A percentile compares a stretch with the other conserved stretches of the same genome.
Conservation (phyloP, 2,113 vertebrate genomes). For the Tylochromis polylepis region DNA sequence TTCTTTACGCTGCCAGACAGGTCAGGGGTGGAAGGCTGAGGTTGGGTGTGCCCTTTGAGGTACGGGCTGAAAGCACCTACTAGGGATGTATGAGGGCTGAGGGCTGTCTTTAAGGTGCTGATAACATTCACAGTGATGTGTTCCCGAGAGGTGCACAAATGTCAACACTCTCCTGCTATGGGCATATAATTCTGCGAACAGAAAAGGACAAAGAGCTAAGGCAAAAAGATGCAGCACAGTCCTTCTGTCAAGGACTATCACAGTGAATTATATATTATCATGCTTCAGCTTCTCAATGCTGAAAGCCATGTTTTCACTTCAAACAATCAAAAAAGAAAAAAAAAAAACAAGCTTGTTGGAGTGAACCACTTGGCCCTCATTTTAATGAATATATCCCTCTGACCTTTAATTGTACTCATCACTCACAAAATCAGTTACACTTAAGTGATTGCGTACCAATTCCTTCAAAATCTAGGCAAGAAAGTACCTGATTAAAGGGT, state of each 20-base stretch:
- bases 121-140: conserved; percentile 78
- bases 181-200: conserved; percentile 71
- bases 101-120: conserved; percentile 70
- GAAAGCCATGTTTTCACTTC: not conserved
- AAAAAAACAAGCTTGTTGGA: not conserved
- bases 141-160: conserved; percentile 77
- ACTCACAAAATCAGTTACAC: conserved; percentile 43
- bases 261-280: conserved; percentile 2
- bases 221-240: conserved; percentile 58
- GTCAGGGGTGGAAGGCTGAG: conserved; percentile 67
- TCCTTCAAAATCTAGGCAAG: not conserved
- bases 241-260: conserved; percentile 63
- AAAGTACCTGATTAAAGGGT: conserved; percentile 9
- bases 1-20: conserved; percentile 59
- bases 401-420: conserved; percentile 11
- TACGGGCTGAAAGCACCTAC: conserved; percentile 19
- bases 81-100: conserved; percentile 38
- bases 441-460: conserved; percentile 33
- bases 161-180: conserved; percentile 70
- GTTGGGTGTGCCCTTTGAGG: conserved; percentile 53
- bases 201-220: conserved; percentile 55
- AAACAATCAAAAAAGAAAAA: not conserved
- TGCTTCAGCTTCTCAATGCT: not conserved
- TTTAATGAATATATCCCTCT: not conserved
- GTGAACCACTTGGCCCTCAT: not conserved